Evolutionary conservation across 2,113 vertebrate species (phyloP), one percentile per base, ranked within the genome.

Genomic region (Cyphomyrus discorhynchus): DNA sequence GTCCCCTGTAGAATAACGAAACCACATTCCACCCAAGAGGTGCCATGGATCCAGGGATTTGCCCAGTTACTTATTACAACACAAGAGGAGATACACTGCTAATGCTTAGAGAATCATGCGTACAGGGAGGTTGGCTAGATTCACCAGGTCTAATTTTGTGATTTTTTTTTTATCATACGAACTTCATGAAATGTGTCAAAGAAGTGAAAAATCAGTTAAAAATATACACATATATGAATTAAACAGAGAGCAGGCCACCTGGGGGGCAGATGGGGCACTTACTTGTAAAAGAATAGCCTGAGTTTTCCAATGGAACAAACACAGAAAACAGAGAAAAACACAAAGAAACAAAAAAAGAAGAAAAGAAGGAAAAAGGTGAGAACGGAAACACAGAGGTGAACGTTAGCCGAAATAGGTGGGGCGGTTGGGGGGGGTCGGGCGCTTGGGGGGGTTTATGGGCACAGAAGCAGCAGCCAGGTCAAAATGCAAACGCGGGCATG

Each of bases 271-370:
- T 94, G 93, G 95, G 95, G 95, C 96, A 99, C 98, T 99, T 99
- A 98, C 98, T 97, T 99, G 97, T 96, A 91, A 95, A 95, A 96
- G 96, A 95, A 96, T 94, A 96, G 93, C 92, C 98, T 99, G 97
- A 95, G 93, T 94, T 94, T 96, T 95, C 96, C 97, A 95, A 96
- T 92, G 96, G 97, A 96, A 97, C 92, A 96, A 94, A 95, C 93
- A 96, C 92, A 95, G 96, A 96, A 94, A 95, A 96, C 93, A 93
- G 94, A 91, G 93, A 90, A 93, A 89, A 95, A 91, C 96, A 89
- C 96, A 89, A 93, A 89, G 93, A 94, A 92, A 92, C 91, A 92
- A 92, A 93, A 91, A 91, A 91, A 89, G 89, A 93, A 89, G 93
- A 53, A 94, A 93, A 92, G 93, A 90, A 52, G 58, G 58, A 93